A percentile compares a stretch with the other conserved stretches of the same genome.
These are phyloP conservation scores for Rhyzopertha dominica DNA, from an alignment of 1,140 invertebrate genomes.

Conservation along the genomic window DNA sequence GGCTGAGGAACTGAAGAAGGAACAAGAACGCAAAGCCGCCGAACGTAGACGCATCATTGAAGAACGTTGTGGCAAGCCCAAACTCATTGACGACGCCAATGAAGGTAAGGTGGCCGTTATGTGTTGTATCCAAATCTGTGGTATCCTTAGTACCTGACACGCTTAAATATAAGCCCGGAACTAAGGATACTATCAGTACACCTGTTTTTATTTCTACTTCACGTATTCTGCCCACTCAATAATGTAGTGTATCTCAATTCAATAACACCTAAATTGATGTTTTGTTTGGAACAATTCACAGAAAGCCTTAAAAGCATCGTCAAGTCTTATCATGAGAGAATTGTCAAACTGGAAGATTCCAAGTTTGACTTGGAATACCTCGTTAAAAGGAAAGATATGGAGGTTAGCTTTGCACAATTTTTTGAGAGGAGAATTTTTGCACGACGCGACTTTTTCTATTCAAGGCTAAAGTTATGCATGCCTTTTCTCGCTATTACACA, in stretches of 20 bases:
- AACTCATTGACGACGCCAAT: conserved; percentile 84
- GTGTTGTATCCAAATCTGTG: too few species aligned
- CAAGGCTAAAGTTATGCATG: conserved; percentile 8
- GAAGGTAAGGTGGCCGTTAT: too few species aligned
- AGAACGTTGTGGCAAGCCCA: conserved; percentile 86
- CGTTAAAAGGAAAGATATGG: conserved; percentile 95
- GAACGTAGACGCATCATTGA: conserved; percentile 97
- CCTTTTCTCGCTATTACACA: too few species aligned
- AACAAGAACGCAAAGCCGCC: conserved; percentile 96
- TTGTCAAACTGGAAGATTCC: conserved; percentile 82
- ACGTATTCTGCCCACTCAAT: too few species aligned
- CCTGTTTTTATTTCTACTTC: too few species aligned
- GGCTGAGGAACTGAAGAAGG: conserved; percentile 98
- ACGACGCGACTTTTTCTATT: conserved; percentile 12
- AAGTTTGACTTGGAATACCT: conserved; percentile 98
- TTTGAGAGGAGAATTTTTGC: too few species aligned
- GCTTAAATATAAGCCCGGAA: too few species aligned
- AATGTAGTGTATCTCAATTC: too few species aligned
- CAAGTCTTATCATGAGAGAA: conserved; percentile 82
- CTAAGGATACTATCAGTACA: too few species aligned
- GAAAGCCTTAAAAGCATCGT: conserved; percentile 75
- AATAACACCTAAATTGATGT: too few species aligned
- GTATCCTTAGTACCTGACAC: too few species aligned
- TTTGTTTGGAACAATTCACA: too few species aligned
- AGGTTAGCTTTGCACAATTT: conserved; percentile 68